phyloP scores from a whole-genome alignment of 2,888 invertebrate species.

The Plusia festucae region DNA sequence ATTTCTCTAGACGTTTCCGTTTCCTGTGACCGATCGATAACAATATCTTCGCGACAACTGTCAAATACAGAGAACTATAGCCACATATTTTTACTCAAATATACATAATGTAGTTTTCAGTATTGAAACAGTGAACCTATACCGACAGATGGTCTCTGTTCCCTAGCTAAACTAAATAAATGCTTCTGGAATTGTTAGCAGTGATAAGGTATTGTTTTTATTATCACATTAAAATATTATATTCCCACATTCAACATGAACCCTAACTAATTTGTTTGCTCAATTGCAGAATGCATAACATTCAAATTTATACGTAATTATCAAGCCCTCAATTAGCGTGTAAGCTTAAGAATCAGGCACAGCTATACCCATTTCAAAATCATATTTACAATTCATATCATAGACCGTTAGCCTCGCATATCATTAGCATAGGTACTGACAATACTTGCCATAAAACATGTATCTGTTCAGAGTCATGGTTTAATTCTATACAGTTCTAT shows the following conservation, averaged over 20 bases:
- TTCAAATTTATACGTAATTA: too few species aligned
- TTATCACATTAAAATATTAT: too few species aligned
- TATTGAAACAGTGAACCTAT: too few species aligned
- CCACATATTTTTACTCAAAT: slow-evolving; percentile 19
- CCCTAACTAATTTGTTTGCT: background rate
- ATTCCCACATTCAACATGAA: too few species aligned
- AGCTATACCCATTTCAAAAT: slow-evolving; percentile 13
- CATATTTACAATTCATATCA: slow-evolving; percentile 36
- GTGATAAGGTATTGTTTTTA: too few species aligned
- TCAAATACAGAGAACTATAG: slow-evolving; percentile 33
- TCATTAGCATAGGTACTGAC: slow-evolving; percentile 25
- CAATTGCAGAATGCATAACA: background rate
- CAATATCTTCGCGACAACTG: slow-evolving; percentile 68
- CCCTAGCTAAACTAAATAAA: too few species aligned
- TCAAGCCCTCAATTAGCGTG: background rate
- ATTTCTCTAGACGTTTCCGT: slow-evolving; percentile 69
- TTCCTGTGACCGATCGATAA: slow-evolving; percentile 74
- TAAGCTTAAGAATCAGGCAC: slow-evolving; percentile 12
- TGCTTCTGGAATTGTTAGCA: too few species aligned
- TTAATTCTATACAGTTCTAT: slow-evolving; percentile 46
- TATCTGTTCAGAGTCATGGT: slow-evolving; percentile 35
- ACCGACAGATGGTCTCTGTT: too few species aligned
- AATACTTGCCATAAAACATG: slow-evolving; percentile 35
- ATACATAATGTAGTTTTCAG: background rate
- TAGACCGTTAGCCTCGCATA: slow-evolving; percentile 37